These are phyloP conservation scores for Diplodus puntazzo DNA, from an alignment of 2,797 vertebrate species.

Conservation along the genomic window DNA sequence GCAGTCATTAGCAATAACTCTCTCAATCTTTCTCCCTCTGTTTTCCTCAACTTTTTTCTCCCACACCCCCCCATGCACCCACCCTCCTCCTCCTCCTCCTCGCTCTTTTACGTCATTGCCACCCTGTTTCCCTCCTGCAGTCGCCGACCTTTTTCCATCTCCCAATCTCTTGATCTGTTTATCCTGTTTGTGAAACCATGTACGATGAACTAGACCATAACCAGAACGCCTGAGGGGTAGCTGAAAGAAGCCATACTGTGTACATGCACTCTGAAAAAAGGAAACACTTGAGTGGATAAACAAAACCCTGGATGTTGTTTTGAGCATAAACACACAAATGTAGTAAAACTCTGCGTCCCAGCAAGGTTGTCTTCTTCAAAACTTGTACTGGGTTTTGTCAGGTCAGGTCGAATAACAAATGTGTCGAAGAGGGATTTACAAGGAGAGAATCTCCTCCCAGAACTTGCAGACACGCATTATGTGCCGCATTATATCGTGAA, in stretches of 20 bases:
- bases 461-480: not conserved
- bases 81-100: not conserved
- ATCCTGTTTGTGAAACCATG: constrained; percentile 34
- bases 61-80: constrained; percentile 24
- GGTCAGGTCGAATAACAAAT: not conserved
- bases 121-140: constrained; percentile 24
- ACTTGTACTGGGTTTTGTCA: not conserved
- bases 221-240: not conserved
- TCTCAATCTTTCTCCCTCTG: constrained; percentile 56
- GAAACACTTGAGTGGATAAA: constrained; percentile 10
- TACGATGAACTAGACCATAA: constrained; percentile 23
- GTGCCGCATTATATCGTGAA: not conserved
- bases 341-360: not conserved
- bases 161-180: constrained; percentile 66
- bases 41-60: constrained; percentile 38
- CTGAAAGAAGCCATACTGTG: not conserved
- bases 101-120: constrained; percentile 32
- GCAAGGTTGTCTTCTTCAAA: not conserved
- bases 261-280: not conserved
- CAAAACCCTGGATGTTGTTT: constrained; percentile 9
- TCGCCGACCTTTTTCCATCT: constrained; percentile 41
- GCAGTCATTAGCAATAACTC: constrained; percentile 72
- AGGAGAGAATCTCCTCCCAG: not conserved
- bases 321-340: not conserved
- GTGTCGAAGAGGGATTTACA: not conserved